These are phyloP conservation scores for Parasteatoda lunata DNA, from an alignment of 2,888 invertebrate species.

Conservation along the genomic window DNA sequence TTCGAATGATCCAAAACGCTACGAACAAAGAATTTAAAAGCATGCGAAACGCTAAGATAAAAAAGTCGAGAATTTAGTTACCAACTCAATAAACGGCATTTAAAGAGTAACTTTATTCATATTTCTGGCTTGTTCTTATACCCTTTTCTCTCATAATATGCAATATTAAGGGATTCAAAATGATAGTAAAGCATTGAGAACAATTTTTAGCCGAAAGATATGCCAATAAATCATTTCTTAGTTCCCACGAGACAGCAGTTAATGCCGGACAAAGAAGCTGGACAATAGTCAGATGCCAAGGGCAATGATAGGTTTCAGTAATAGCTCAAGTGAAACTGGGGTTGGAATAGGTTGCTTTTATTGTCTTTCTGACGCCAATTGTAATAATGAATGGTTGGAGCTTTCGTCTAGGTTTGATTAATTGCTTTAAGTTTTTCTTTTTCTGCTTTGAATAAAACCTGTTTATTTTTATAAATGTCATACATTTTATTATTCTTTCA, in stretches of 20 bases:
- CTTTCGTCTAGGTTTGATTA: not conserved
- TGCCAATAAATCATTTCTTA: constrained; percentile 2
- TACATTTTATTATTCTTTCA: too few species aligned
- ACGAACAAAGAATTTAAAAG: too few species aligned
- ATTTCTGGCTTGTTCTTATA: too few species aligned
- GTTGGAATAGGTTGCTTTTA: not conserved
- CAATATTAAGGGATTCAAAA: too few species aligned
- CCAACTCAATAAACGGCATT: too few species aligned
- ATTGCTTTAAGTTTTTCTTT: not conserved
- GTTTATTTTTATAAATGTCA: too few species aligned
- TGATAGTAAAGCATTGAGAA: not conserved
- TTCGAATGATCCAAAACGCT: too few species aligned
- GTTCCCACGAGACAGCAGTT: not conserved
- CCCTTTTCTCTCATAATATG: too few species aligned
- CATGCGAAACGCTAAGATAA: too few species aligned
- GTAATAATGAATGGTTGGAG: not conserved
- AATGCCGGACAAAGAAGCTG: not conserved
- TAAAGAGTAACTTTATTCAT: too few species aligned
- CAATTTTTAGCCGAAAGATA: not conserved
- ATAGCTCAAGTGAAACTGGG: not conserved
- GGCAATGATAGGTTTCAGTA: not conserved
- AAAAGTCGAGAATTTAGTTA: too few species aligned
- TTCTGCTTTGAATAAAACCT: too few species aligned
- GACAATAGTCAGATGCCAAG: constrained; percentile 1
- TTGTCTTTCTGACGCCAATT: constrained; percentile 1